phyloP scores from a whole-genome alignment of 2,797 vertebrate species.

The Chiroxiphia lanceolata region DNA sequence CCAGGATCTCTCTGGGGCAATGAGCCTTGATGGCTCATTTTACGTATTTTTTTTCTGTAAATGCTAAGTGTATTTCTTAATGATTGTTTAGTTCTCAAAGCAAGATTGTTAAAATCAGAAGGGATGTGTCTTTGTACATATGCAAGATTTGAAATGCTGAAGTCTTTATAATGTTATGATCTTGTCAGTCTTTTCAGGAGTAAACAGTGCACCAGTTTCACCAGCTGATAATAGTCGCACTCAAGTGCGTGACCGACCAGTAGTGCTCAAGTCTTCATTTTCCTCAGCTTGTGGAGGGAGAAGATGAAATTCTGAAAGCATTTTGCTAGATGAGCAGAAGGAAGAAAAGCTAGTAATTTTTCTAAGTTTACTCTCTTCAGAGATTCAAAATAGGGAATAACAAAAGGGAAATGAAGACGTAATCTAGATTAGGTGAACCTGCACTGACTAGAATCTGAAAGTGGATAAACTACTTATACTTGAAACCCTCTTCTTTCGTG shows the following conservation, averaged over 20 bases:
- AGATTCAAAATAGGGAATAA: background rate
- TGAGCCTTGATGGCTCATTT: background rate
- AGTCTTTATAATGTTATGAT: background rate
- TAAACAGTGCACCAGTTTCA: background rate
- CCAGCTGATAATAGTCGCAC: background rate
- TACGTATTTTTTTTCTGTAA: background rate
- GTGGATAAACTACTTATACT: background rate
- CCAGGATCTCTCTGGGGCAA: background rate
- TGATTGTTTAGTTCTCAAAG: background rate
- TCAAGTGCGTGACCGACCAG: background rate
- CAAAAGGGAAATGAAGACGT: background rate
- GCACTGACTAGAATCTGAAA: background rate
- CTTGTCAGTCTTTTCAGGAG: background rate
- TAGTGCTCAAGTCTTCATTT: background rate
- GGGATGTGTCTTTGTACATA: background rate
- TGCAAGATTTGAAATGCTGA: background rate
- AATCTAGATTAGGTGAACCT: background rate
- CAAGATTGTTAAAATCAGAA: background rate
- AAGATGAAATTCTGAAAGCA: background rate
- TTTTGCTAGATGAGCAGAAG: background rate
- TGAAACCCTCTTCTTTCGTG: background rate
- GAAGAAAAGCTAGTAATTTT: background rate
- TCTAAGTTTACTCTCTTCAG: background rate
- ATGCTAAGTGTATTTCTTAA: background rate
- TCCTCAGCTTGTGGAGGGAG: background rate